Conservation (phyloP, 2,888 invertebrate species). For the Morpho deidamia region DNA sequence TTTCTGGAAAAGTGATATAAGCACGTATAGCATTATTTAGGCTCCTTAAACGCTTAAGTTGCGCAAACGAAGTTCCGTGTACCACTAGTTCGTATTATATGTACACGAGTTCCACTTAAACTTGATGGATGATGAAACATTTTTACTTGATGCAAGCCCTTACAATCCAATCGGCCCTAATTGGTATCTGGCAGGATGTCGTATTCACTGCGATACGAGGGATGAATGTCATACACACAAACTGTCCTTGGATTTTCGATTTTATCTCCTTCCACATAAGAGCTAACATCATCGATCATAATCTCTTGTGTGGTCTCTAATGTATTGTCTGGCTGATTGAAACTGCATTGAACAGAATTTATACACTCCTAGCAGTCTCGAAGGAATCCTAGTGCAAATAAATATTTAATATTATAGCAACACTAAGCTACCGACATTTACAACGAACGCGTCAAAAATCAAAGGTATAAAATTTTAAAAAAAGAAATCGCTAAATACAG, state of each 20-base stretch:
- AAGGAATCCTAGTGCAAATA: no score
- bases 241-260: constrained; percentile 6
- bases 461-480: no score
- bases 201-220: constrained; percentile 47
- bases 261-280: constrained; percentile 11
- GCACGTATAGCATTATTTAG: no score
- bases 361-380: no score
- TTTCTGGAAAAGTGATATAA: no score
- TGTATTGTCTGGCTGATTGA: constrained; percentile 40
- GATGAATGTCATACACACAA: constrained; percentile 42
- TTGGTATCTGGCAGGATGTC: constrained; percentile 60
- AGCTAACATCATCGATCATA: constrained; percentile 1
- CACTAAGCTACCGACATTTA: no score
- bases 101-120: not conserved
- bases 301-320: not conserved
- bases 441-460: no score
- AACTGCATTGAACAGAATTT: constrained; percentile 29
- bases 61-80: no score
- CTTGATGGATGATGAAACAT: constrained; percentile 2
- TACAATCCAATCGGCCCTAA: constrained; percentile 37
- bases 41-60: no score
- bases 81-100: not conserved
- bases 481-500: no score
- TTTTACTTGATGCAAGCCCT: constrained; percentile 12
- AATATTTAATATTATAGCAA: no score